phyloP scores from a whole-genome alignment of 2,888 invertebrate genomes.

The Cinara cedri region DNA sequence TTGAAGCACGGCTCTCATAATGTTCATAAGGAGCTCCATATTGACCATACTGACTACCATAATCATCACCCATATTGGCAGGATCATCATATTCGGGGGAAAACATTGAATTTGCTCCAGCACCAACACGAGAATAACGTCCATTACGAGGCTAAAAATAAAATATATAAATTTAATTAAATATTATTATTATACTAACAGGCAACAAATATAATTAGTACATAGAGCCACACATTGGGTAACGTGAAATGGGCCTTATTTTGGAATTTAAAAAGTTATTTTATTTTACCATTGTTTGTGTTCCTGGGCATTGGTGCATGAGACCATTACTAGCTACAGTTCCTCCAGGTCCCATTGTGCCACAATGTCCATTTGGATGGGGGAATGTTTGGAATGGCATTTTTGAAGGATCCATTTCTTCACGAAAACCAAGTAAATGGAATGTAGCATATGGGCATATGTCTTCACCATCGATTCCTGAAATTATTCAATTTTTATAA shows the following conservation, averaged over 20 bases:
- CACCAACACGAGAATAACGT: slow-evolving; percentile 80
- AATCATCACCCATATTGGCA: slow-evolving; percentile 89
- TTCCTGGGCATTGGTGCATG: slow-evolving; percentile 82
- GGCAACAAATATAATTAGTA: neutral
- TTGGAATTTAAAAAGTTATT: neutral
- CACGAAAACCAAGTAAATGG: slow-evolving; percentile 92
- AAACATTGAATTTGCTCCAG: slow-evolving; percentile 66
- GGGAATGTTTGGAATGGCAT: slow-evolving; percentile 89
- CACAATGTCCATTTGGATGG: slow-evolving; percentile 75
- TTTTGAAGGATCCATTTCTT: slow-evolving; percentile 93
- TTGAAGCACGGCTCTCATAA: slow-evolving; percentile 75
- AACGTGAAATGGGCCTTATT: neutral
- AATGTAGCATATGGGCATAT: slow-evolving; percentile 97
- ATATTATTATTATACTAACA: neutral
- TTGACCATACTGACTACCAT: slow-evolving; percentile 82
- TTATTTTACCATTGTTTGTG: slow-evolving; percentile 79
- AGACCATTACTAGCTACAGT: slow-evolving; percentile 70
- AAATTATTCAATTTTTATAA: slow-evolving; percentile 45
- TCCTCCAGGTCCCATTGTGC: slow-evolving; percentile 82
- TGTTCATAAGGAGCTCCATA: slow-evolving; percentile 89
- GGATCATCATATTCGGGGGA: slow-evolving; percentile 90
- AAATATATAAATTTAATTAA: neutral
- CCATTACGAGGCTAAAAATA: slow-evolving; percentile 63
- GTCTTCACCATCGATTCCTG: slow-evolving; percentile 90
- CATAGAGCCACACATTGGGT: neutral